A percentile compares a stretch with the other conserved stretches of the same genome.
phyloP scores from a whole-genome alignment of 2,113 vertebrate species.

The Vulpes vulpes region DNA sequence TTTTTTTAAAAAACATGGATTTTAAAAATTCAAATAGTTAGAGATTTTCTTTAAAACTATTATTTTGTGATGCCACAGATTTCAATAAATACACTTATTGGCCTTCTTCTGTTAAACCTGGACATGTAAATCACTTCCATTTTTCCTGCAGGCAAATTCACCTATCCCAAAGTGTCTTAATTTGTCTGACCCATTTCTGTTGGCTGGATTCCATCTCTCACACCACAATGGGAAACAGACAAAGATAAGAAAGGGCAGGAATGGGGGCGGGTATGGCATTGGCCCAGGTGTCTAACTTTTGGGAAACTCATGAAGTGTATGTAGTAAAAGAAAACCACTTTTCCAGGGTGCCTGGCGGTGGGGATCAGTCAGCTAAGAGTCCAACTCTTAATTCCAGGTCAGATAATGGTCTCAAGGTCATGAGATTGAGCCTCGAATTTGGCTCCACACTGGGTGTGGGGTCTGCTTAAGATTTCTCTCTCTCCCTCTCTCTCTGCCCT shows the following conservation, averaged over 20 bases:
- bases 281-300: neutral
- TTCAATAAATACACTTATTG: neutral
- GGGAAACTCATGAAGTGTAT: neutral
- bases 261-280: neutral
- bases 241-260: neutral
- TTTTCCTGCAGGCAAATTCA: neutral
- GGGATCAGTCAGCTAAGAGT: neutral
- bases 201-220: neutral
- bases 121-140: neutral
- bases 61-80: neutral
- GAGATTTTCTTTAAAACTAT: conserved; percentile 23
- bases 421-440: neutral
- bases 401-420: neutral
- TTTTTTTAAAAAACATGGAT: neutral
- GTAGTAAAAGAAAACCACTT: neutral
- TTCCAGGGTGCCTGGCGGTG: neutral
- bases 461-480: neutral
- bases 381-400: neutral
- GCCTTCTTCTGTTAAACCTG: neutral
- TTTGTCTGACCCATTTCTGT: neutral
- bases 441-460: neutral
- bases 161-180: neutral
- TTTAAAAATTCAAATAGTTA: conserved; percentile 11
- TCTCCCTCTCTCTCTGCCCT: neutral
- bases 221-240: neutral